Percentiles rank a stretch among this genome's conserved stretches.
These are phyloP conservation scores for Conops quadrifasciatus DNA, from an alignment of 2,888 invertebrate species.

Conservation along the genomic window DNA sequence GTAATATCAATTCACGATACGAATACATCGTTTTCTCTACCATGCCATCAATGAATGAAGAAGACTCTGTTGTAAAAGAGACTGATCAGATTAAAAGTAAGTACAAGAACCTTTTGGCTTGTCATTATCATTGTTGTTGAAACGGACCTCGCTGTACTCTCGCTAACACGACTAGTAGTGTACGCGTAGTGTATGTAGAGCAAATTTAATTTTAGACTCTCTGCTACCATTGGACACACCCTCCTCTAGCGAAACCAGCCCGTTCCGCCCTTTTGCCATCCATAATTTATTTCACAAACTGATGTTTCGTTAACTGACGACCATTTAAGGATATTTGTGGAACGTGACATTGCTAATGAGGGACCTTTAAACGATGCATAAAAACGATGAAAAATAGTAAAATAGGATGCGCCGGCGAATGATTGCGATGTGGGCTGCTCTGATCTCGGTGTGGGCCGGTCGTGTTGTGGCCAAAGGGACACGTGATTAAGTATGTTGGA, in stretches of 20 bases:
- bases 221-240: no score
- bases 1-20: no score
- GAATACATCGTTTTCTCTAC: no score
- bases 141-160: no score
- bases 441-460: not conserved
- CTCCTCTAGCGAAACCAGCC: no score
- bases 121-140: no score
- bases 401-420: not conserved
- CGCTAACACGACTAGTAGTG: no score
- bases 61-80: no score
- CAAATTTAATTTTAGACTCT: no score
- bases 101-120: no score
- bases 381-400: not conserved
- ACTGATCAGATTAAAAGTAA: no score
- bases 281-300: constrained; percentile 19
- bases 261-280: not conserved
- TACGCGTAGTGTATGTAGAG: not conserved
- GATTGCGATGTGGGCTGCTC: not conserved
- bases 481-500: constrained; percentile 28
- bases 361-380: not conserved
- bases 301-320: constrained; percentile 11
- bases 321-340: constrained; percentile 26
- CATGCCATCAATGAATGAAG: no score
- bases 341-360: constrained; percentile 32
- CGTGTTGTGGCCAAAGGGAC: not conserved